Percentiles rank a stretch among this genome's conserved stretches.
Conservation (phyloP, 2,113 vertebrate genomes). For the Xenus cinereus region DNA sequence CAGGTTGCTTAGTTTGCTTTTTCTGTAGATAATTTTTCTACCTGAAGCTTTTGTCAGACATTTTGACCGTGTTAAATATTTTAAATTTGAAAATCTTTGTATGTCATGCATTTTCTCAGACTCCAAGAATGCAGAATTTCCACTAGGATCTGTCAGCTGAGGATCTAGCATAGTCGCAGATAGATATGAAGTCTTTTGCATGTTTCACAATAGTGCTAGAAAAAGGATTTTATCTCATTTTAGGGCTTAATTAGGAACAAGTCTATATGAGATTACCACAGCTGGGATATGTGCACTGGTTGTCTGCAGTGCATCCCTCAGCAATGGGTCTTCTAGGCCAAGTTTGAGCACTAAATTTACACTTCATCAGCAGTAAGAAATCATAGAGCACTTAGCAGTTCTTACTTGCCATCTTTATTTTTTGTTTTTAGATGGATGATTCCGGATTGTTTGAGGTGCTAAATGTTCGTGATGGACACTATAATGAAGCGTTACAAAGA, state of each 20-base stretch:
- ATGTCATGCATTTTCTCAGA: background rate
- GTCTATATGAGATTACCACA: background rate
- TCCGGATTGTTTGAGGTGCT: conserved; percentile 59
- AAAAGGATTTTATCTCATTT: background rate
- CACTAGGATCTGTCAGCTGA: background rate
- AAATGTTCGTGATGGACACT: background rate
- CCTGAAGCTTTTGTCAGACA: background rate
- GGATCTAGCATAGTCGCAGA: background rate
- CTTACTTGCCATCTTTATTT: background rate
- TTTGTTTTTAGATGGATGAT: conserved; percentile 37
- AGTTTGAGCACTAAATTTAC: background rate
- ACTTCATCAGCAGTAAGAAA: background rate
- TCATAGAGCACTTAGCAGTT: background rate
- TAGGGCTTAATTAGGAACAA: background rate
- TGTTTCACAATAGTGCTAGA: background rate
- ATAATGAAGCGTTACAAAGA: background rate
- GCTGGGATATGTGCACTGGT: background rate
- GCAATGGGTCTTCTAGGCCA: background rate
- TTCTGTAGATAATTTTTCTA: background rate
- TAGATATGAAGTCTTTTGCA: background rate
- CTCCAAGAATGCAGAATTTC: background rate
- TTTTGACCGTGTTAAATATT: background rate
- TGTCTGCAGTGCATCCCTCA: background rate
- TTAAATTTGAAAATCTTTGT: background rate
- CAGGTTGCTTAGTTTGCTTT: background rate